phyloP scores from a whole-genome alignment of 2,888 invertebrate genomes.

The Temnothorax ravouxi region DNA sequence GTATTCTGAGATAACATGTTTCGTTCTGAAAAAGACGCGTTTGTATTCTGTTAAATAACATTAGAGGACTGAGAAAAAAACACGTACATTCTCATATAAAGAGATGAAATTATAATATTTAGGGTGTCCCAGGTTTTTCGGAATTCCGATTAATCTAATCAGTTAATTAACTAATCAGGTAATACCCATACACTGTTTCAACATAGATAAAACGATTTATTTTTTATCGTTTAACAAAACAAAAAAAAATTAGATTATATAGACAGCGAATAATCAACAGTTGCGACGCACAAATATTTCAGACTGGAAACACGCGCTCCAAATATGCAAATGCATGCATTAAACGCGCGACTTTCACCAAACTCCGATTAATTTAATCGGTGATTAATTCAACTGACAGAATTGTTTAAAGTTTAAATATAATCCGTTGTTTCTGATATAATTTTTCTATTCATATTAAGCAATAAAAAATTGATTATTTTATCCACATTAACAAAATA shows the following conservation, averaged over 20 bases:
- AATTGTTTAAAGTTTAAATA: not conserved
- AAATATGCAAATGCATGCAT: not conserved
- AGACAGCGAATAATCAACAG: not conserved
- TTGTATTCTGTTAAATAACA: conserved; percentile 6
- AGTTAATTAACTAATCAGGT: not conserved
- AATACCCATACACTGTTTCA: not conserved
- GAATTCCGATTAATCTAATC: not conserved
- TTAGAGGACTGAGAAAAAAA: not conserved
- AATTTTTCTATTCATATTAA: not conserved
- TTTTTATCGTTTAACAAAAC: not conserved
- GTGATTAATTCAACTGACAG: not conserved
- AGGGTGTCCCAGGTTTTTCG: too few species aligned
- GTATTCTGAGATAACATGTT: not conserved
- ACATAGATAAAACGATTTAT: not conserved
- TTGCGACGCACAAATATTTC: not conserved
- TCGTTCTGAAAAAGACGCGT: not conserved
- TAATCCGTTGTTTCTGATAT: not conserved
- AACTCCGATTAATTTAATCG: not conserved
- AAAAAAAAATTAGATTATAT: not conserved
- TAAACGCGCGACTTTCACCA: not conserved
- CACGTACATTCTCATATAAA: not conserved
- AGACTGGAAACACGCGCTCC: not conserved
- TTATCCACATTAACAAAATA: not conserved
- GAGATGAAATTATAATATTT: not conserved
- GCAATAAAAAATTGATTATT: not conserved